Percentiles rank a stretch among this genome's conserved stretches.
These are phyloP conservation scores for Andrena flavipes DNA, from an alignment of 2,888 invertebrate genomes.

Conservation along the genomic window DNA sequence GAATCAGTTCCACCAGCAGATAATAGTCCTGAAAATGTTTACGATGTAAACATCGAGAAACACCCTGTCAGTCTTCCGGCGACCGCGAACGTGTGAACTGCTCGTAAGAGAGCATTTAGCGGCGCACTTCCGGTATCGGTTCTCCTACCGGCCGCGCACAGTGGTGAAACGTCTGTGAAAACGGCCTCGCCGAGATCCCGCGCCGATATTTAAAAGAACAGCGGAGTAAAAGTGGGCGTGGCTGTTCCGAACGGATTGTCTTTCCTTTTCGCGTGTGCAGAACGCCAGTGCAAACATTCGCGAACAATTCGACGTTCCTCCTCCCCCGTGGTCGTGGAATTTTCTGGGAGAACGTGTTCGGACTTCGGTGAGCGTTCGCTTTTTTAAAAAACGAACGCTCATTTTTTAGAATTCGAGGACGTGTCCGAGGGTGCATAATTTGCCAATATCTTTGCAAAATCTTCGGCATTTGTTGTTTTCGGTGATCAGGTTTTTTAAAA, in stretches of 20 bases:
- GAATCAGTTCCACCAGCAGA: too few relatives aligned
- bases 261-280: slow-evolving; percentile 46
- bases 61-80: background rate
- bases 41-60: background rate
- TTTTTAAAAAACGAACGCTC: too few relatives aligned
- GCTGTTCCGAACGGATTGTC: slow-evolving; percentile 72
- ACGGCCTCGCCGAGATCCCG: slow-evolving; percentile 71
- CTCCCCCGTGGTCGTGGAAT: background rate
- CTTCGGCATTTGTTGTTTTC: background rate
- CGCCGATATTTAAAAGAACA: slow-evolving; percentile 78
- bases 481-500: background rate
- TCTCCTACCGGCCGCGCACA: slow-evolving; percentile 59
- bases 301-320: slow-evolving; percentile 6
- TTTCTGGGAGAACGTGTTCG: background rate
- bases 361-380: background rate
- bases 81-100: slow-evolving; percentile 40
- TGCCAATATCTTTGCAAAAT: background rate
- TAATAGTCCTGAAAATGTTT: too few relatives aligned
- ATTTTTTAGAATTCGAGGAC: background rate
- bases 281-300: slow-evolving; percentile 34
- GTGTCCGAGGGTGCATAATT: background rate
- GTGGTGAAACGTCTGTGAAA: slow-evolving; percentile 76
- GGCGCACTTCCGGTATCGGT: slow-evolving; percentile 56
- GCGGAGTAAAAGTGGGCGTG: slow-evolving; percentile 80
- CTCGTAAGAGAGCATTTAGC: slow-evolving; percentile 28